phyloP scores from a whole-genome alignment of 1,140 invertebrate genomes.

The Listronotus oregonensis region DNA sequence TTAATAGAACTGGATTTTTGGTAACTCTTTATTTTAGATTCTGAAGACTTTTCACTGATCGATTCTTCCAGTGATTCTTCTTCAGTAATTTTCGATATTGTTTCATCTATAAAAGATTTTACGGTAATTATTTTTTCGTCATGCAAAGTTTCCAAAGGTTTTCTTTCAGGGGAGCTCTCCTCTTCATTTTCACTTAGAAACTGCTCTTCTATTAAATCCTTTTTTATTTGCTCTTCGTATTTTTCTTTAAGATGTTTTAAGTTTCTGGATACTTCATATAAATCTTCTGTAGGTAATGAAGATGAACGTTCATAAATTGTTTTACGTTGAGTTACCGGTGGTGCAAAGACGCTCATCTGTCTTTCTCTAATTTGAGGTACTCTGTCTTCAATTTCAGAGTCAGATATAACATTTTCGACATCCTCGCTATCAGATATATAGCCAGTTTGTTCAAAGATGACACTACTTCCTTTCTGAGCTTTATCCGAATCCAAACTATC shows the following conservation, averaged over 20 bases:
- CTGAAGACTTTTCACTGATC: background rate
- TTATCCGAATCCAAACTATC: slow-evolving; percentile 52
- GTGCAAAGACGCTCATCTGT: slow-evolving; percentile 54
- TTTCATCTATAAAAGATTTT: slow-evolving; percentile 19
- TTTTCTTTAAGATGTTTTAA: slow-evolving; percentile 56
- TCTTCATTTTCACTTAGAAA: slow-evolving; percentile 58
- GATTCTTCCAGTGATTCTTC: background rate
- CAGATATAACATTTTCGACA: slow-evolving; percentile 54
- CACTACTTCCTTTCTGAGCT: slow-evolving; percentile 44
- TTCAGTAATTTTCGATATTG: slow-evolving; percentile 17
- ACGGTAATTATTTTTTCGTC: slow-evolving; percentile 30
- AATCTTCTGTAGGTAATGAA: slow-evolving; percentile 57
- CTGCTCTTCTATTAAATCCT: slow-evolving; percentile 59
- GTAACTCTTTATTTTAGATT: background rate
- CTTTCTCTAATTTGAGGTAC: slow-evolving; percentile 54
- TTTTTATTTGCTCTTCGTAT: slow-evolving; percentile 60
- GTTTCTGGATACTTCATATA: slow-evolving; percentile 53
- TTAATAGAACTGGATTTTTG: background rate
- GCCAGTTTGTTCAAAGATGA: slow-evolving; percentile 51
- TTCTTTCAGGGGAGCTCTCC: slow-evolving; percentile 60
- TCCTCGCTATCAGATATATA: slow-evolving; percentile 55
- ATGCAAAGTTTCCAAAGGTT: slow-evolving; percentile 41
- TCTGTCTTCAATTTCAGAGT: slow-evolving; percentile 55
- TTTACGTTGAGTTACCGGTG: slow-evolving; percentile 50
- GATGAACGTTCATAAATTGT: slow-evolving; percentile 58